These are phyloP conservation scores for Molorchus minor DNA, from an alignment of 2,888 invertebrate species.

Conservation along the genomic window DNA sequence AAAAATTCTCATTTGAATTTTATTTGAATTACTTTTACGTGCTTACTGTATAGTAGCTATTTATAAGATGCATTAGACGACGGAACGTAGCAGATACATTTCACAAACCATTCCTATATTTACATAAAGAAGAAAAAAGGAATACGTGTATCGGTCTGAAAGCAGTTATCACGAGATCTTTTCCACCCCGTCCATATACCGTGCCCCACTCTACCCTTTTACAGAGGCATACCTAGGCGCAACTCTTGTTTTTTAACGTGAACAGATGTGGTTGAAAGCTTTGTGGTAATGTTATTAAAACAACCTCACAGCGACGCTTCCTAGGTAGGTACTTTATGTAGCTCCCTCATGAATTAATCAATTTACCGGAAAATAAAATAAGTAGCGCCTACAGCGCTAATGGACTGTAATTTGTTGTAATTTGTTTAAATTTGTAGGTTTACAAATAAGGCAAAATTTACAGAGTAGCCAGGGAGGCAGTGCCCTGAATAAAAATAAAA, in stretches of 20 bases:
- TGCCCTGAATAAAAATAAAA: no score
- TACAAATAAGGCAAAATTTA: no score
- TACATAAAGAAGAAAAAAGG: background rate
- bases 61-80: no score
- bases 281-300: conserved; percentile 16
- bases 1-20: background rate
- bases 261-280: conserved; percentile 10
- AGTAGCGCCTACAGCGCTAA: no score
- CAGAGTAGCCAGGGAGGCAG: no score
- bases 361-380: conserved; percentile 1
- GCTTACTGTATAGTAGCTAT: no score
- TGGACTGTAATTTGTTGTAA: no score
- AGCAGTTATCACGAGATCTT: background rate
- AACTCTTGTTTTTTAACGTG: conserved; percentile 6
- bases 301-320: conserved; percentile 3
- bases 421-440: no score
- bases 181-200: background rate
- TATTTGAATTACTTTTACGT: no score
- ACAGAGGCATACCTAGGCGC: background rate
- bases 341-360: conserved; percentile 4
- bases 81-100: background rate
- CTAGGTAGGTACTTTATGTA: background rate
- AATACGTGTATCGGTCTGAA: background rate
- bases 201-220: background rate
- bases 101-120: background rate